Percentiles rank a stretch among this genome's conserved stretches.
phyloP scores from a whole-genome alignment of 2,113 vertebrate genomes.

The Electrona antarctica region DNA sequence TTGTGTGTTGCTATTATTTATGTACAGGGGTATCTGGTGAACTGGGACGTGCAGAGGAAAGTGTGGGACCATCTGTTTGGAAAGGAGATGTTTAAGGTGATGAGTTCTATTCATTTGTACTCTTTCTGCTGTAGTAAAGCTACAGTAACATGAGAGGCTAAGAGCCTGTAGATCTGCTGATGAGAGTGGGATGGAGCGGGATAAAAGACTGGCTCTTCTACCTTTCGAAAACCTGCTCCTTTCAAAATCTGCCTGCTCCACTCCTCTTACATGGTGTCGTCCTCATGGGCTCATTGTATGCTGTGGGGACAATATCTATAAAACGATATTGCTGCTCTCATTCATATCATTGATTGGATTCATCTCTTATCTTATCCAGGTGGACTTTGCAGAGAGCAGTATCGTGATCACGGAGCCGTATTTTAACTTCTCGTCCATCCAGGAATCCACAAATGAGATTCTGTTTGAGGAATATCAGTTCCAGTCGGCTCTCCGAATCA shows the following conservation, averaged over 20 bases:
- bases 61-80: slow-evolving; percentile 99
- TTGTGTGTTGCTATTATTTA: neutral
- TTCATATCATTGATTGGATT: neutral
- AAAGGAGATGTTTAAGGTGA: slow-evolving; percentile 98
- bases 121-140: too few species aligned
- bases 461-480: slow-evolving; percentile 99
- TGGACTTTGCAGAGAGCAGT: slow-evolving; percentile 94
- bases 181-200: too few species aligned
- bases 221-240: too few species aligned
- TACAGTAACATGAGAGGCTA: too few species aligned
- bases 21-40: slow-evolving; percentile 94
- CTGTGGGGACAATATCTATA: too few species aligned
- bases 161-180: neutral
- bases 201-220: too few species aligned
- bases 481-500: slow-evolving; percentile 92
- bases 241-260: too few species aligned
- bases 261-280: too few species aligned
- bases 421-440: slow-evolving; percentile 97
- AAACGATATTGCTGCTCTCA: neutral
- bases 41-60: slow-evolving; percentile 99
- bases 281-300: too few species aligned
- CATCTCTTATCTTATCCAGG: slow-evolving; percentile 71
- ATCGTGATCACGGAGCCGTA: slow-evolving; percentile 95
- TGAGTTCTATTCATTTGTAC: too few species aligned
- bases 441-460: slow-evolving; percentile 99